Conservation (phyloP, 2,113 vertebrate genomes). For the Vimba vimba region DNA sequence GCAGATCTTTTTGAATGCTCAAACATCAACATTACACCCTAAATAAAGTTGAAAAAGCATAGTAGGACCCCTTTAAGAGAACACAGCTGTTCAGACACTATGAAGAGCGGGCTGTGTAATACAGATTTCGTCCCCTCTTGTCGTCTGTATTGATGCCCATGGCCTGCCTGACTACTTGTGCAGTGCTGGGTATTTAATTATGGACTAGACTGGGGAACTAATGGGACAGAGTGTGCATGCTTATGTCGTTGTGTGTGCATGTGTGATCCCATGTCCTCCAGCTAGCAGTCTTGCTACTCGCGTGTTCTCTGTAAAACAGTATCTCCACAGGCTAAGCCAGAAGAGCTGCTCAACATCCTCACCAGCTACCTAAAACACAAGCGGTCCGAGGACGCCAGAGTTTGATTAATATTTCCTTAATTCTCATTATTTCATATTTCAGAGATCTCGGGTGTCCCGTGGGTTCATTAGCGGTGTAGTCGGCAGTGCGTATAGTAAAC, state of each 20-base stretch:
- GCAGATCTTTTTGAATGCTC: too few relatives aligned
- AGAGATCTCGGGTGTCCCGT: slow-evolving; percentile 66
- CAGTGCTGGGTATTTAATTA: slow-evolving; percentile 76
- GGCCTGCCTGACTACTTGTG: slow-evolving; percentile 61
- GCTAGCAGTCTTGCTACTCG: slow-evolving; percentile 67
- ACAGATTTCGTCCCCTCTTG: slow-evolving; percentile 57
- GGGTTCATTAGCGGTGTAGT: slow-evolving; percentile 69
- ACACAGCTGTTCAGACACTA: neutral
- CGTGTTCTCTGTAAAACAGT: slow-evolving; percentile 66
- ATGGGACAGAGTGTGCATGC: slow-evolving; percentile 47
- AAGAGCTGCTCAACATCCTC: slow-evolving; percentile 64
- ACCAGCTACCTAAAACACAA: slow-evolving; percentile 59
- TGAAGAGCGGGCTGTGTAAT: slow-evolving; percentile 27
- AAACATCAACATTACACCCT: too few relatives aligned
- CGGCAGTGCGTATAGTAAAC: slow-evolving; percentile 69
- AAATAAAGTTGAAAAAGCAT: too few relatives aligned
- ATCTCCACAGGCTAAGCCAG: slow-evolving; percentile 76
- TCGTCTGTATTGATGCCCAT: slow-evolving; percentile 64
- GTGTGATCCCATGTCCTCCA: slow-evolving; percentile 30
- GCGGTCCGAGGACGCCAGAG: slow-evolving; percentile 55
- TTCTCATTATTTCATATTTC: slow-evolving; percentile 76
- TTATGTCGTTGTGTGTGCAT: slow-evolving; percentile 27
- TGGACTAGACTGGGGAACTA: slow-evolving; percentile 70
- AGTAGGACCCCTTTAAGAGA: neutral
- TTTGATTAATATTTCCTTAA: slow-evolving; percentile 79